These are phyloP conservation scores for Grammomys dolichurus DNA, from an alignment of 2,113 vertebrate species.

Conservation along the genomic window DNA sequence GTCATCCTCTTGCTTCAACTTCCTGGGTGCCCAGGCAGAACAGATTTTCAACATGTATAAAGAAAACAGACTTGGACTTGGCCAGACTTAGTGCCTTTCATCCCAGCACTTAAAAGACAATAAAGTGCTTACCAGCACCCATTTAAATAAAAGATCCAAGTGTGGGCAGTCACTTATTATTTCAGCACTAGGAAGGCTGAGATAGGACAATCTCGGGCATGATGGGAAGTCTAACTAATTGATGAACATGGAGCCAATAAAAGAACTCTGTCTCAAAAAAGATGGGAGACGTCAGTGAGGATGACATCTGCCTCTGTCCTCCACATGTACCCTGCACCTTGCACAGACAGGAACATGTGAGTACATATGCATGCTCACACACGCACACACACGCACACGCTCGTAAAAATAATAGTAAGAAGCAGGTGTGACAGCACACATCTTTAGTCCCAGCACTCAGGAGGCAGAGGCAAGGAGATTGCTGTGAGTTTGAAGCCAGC, in stretches of 20 bases:
- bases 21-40: neutral
- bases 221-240: neutral
- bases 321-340: neutral
- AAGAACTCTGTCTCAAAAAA: neutral
- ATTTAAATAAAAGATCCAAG: neutral
- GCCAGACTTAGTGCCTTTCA: neutral
- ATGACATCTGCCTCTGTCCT: neutral
- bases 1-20: neutral
- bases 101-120: neutral
- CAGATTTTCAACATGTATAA: neutral
- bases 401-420: neutral
- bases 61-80: neutral
- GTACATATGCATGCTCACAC: neutral
- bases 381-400: neutral
- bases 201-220: neutral
- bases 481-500: too few species aligned
- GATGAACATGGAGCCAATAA: too few species aligned
- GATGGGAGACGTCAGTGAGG: neutral
- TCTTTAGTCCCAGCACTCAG: neutral
- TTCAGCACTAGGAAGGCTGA: neutral
- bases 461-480: too few species aligned
- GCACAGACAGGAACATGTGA: neutral
- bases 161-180: neutral
- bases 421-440: too few species aligned
- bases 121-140: neutral